A percentile compares a stretch with the other conserved stretches of the same genome.
These are phyloP conservation scores for Monoplex corrugatus DNA, from an alignment of 2,888 invertebrate genomes.

Conservation along the genomic window DNA sequence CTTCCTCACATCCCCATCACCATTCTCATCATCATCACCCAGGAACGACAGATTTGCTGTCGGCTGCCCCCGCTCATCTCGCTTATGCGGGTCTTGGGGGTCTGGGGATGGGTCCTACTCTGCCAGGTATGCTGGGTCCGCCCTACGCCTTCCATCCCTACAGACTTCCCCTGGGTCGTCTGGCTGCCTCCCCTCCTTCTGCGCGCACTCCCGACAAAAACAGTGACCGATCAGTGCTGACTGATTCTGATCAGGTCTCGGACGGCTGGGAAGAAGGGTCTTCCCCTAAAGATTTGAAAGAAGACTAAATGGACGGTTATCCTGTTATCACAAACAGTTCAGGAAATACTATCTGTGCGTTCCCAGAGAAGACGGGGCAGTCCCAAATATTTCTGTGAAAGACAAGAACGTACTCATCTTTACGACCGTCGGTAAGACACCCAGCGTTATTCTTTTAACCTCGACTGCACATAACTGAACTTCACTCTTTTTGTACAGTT, in stretches of 20 bases:
- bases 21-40: slow-evolving; percentile 48
- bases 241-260: slow-evolving; percentile 64
- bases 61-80: slow-evolving; percentile 55
- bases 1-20: slow-evolving; percentile 50
- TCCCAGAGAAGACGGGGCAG: too few relatives aligned
- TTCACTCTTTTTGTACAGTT: too few relatives aligned
- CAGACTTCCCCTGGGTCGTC: slow-evolving; percentile 59
- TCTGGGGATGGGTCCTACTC: slow-evolving; percentile 59
- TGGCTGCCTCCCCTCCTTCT: slow-evolving; percentile 53
- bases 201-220: slow-evolving; percentile 63
- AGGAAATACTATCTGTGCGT: too few relatives aligned
- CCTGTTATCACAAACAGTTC: too few relatives aligned
- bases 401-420: too few relatives aligned
- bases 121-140: slow-evolving; percentile 65
- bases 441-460: too few relatives aligned
- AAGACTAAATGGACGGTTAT: slow-evolving; percentile 37
- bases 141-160: slow-evolving; percentile 72
- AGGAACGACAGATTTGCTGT: slow-evolving; percentile 12
- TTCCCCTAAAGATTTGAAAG: slow-evolving; percentile 59
- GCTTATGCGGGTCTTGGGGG: slow-evolving; percentile 59
- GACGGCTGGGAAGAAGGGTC: slow-evolving; percentile 67
- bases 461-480: too few relatives aligned
- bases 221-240: slow-evolving; percentile 60
- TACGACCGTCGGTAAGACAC: too few relatives aligned
- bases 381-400: too few relatives aligned